Evolutionary conservation across 2,888 invertebrate genomes (phyloP).

Genomic region (Maniola hyperantus): DNA sequence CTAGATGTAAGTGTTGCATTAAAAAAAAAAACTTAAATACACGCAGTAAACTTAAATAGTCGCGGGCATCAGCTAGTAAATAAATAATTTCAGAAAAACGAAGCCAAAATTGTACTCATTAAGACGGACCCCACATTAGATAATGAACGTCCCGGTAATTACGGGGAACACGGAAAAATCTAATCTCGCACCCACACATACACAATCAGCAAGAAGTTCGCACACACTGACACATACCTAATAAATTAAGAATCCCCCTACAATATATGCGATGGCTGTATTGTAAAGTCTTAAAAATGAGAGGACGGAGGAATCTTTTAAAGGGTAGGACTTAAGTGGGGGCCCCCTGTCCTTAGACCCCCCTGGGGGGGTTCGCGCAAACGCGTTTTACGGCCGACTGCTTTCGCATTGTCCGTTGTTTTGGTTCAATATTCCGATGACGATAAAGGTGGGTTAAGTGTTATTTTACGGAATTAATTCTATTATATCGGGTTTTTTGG

Average conservation of each 20-base stretch:
- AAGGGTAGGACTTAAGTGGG: conserved; percentile 81
- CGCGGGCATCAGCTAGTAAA: background rate
- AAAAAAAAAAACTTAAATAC: too few relatives aligned
- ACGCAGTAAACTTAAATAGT: too few relatives aligned
- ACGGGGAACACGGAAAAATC: conserved; percentile 78
- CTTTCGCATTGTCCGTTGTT: conserved; percentile 74
- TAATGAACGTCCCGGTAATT: conserved; percentile 63
- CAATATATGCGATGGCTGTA: conserved; percentile 69
- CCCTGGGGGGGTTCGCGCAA: conserved; percentile 66
- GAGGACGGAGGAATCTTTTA: conserved; percentile 81
- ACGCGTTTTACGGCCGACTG: conserved; percentile 76
- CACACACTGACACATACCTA: conserved; percentile 54
- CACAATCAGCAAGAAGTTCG: conserved; percentile 48
- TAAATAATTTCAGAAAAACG: conserved; percentile 4
- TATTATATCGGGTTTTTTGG: conserved; percentile 41
- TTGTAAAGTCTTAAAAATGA: conserved; percentile 83
- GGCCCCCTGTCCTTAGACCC: conserved; percentile 56
- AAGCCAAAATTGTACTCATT: conserved; percentile 50
- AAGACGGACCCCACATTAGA: conserved; percentile 55
- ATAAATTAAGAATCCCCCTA: conserved; percentile 70
- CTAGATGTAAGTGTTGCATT: too few relatives aligned
- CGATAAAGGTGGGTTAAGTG: conserved; percentile 73
- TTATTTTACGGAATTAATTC: conserved; percentile 63
- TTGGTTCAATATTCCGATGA: conserved; percentile 75
- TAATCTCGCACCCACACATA: conserved; percentile 65